Percentiles rank a stretch among this genome's conserved stretches.
Conservation (phyloP, 2,888 invertebrate species). For the Erpobdella octoculata region DNA sequence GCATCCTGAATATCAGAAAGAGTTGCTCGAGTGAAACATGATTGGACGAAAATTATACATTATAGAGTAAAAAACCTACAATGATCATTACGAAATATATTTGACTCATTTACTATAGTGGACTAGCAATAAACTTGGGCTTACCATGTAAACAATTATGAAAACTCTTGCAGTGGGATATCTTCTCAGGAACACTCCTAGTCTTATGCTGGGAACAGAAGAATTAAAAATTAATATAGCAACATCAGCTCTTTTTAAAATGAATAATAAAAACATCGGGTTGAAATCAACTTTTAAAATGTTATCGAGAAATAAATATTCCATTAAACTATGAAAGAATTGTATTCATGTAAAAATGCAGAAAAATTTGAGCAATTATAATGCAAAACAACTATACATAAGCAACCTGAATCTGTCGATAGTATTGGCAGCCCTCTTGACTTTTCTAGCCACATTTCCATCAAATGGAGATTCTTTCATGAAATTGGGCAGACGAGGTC, state of each 20-base stretch:
- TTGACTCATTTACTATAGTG: too few species aligned
- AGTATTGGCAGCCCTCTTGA: conserved; percentile 69
- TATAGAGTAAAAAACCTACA: too few species aligned
- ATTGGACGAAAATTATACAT: too few species aligned
- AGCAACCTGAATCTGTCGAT: conserved; percentile 64
- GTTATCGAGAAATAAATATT: neutral
- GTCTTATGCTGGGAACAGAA: conserved; percentile 58
- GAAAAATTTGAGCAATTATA: too few species aligned
- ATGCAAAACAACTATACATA: too few species aligned
- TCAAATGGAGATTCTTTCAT: conserved; percentile 70
- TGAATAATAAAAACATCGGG: too few species aligned
- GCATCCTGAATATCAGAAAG: too few species aligned
- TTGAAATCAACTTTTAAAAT: neutral
- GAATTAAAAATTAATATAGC: neutral
- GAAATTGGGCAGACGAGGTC: conserved; percentile 50
- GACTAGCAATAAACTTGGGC: conserved; percentile 34
- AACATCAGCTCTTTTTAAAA: too few species aligned
- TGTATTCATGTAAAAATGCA: neutral
- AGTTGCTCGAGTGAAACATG: too few species aligned
- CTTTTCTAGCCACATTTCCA: conserved; percentile 65
- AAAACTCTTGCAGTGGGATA: conserved; percentile 75
- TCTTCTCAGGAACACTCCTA: conserved; percentile 70
- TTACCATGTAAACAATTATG: conserved; percentile 73
- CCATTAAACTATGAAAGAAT: too few species aligned
- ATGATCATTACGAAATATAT: too few species aligned